Evolutionary conservation across 2,888 invertebrate species (phyloP).

Genomic region (Pristionchus fissidentatus): DNA sequence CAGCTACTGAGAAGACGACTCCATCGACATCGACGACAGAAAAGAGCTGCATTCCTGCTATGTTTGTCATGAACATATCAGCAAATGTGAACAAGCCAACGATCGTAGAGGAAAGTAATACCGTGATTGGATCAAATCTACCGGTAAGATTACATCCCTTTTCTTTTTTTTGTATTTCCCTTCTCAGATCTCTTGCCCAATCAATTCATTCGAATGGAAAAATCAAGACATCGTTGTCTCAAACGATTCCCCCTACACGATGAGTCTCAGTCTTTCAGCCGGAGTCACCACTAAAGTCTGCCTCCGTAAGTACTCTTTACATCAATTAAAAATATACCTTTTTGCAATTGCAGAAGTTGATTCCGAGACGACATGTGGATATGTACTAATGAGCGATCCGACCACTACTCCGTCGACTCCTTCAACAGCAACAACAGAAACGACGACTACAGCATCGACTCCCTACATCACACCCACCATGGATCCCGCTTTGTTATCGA

Average conservation of each 20-base stretch:
- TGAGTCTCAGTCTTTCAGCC: background rate
- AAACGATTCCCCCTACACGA: background rate
- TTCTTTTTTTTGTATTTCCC: background rate
- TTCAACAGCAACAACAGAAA: background rate
- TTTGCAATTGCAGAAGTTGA: background rate
- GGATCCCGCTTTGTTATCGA: background rate
- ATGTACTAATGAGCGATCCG: background rate
- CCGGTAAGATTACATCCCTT: background rate
- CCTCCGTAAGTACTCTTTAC: background rate
- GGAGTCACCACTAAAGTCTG: background rate
- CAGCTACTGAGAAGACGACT: background rate
- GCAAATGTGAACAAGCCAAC: background rate
- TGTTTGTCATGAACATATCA: slow-evolving; percentile 13
- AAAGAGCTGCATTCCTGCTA: slow-evolving; percentile 1
- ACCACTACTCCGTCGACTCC: background rate
- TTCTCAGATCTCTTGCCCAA: background rate
- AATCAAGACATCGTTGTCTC: background rate
- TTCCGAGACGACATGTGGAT: background rate
- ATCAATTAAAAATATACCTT: background rate
- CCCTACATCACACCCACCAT: background rate
- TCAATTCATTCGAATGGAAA: slow-evolving; percentile 23
- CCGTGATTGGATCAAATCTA: slow-evolving; percentile 26
- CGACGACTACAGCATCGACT: background rate
- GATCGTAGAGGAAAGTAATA: background rate
- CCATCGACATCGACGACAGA: background rate